Conservation (phyloP, 2,888 invertebrate genomes). For the Trachelus tabidus region DNA sequence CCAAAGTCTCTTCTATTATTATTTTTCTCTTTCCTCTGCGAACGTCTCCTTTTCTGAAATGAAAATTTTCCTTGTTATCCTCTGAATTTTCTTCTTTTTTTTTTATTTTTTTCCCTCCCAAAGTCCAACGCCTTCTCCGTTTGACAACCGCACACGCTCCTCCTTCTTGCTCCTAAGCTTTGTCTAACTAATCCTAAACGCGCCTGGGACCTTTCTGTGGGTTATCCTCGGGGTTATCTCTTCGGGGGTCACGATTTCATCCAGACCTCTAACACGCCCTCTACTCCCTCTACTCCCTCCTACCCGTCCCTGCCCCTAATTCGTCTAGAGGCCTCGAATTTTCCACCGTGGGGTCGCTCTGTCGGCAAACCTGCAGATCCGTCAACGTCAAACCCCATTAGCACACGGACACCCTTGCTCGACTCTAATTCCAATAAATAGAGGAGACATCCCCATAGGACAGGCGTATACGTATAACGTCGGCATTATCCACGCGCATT, state of each 20-base stretch:
- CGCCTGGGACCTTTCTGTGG: not conserved
- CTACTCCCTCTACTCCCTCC: not conserved
- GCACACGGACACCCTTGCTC: slow-evolving; percentile 37
- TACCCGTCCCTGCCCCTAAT: not conserved
- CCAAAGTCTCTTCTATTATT: not conserved
- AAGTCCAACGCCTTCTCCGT: not conserved
- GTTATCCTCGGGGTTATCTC: not conserved
- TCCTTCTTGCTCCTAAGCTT: not conserved
- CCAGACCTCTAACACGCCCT: not conserved
- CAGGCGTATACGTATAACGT: not conserved
- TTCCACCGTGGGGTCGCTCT: not conserved
- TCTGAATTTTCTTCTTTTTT: not conserved
- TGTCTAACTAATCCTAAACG: not conserved
- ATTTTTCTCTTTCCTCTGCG: not conserved
- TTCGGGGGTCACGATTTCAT: not conserved
- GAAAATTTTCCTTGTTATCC: not conserved
- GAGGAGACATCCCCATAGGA: not conserved
- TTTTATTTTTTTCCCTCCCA: no score
- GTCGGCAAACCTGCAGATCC: slow-evolving; percentile 48
- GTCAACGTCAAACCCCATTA: slow-evolving; percentile 60
- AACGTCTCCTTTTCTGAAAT: not conserved
- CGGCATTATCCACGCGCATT: not conserved
- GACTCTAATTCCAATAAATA: slow-evolving; percentile 45
- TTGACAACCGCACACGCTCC: not conserved
- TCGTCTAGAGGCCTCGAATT: not conserved